Evolutionary conservation across 1,140 invertebrate species (phyloP), one percentile per base, ranked within the genome.

Genomic region (Scaptomyza pallida): DNA sequence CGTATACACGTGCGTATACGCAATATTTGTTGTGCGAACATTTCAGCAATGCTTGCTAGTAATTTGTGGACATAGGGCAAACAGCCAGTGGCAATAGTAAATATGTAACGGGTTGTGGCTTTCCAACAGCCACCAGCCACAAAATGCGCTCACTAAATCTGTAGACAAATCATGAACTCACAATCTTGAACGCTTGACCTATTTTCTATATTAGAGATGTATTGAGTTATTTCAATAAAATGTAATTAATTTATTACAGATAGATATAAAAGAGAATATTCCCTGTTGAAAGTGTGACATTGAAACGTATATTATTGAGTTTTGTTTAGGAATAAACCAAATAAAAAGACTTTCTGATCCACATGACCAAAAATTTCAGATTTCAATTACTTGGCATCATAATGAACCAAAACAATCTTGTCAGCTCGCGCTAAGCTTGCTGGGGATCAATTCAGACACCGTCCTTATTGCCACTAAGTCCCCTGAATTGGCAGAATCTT

Each of bases 1-100:
- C 55, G 54, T 44, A 64, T 43, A 57, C 48, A 33, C 65, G 21
- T 37, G 33, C 59, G 65, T 69, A 69, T 69, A 62, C 65, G 72
- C 55, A 70, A 62, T 72, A 45, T 62, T 37, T 17, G 44, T 17
- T 54, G 21, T 17, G 30, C 15, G 30, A 45, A 35, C n/a, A 47
- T 40, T 64, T 35, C 26, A 37, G 23, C 23, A 33, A 59, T 51
- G 56, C 45, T 35, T 13, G 10, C 12, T 6, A 13, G 6, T n/a
- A 26, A 13, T 26, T 47, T 26, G 21, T 12, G 19, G n/a, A 17
- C 56, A 60, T 48, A 15, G 16, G 10, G 26, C 30, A 37, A 57
- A 47, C 56, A 47, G 43, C 45, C 56, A 47, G 19, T 19, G 33
- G 15, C 33, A 60, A 48, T 48, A 21, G 13, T 48, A 23, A 40